Percentiles rank a stretch among this genome's conserved stretches.
Conservation (phyloP, 2,888 invertebrate genomes). For the Phasia obesa region DNA sequence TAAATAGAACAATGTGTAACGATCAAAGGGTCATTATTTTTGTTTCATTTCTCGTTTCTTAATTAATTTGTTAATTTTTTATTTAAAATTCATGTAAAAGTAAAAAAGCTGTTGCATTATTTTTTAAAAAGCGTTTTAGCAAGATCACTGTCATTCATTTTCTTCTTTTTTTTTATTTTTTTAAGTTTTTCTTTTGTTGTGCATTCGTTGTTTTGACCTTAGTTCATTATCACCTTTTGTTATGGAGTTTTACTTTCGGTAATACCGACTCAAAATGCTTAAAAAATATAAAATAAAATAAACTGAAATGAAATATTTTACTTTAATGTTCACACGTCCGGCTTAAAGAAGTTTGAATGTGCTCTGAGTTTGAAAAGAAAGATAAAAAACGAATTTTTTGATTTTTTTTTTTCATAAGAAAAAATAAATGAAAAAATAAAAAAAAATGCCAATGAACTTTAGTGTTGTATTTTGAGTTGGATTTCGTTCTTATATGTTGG, state of each 20-base stretch:
- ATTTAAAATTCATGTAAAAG: slow-evolving; percentile 9
- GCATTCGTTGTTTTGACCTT: slow-evolving; percentile 57
- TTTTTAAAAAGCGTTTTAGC: slow-evolving; percentile 9
- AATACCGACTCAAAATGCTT: slow-evolving; percentile 54
- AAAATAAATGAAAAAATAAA: background rate
- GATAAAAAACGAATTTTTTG: slow-evolving; percentile 50
- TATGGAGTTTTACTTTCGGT: slow-evolving; percentile 38
- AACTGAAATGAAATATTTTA: slow-evolving; percentile 7
- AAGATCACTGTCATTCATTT: slow-evolving; percentile 67
- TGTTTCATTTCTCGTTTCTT: background rate
- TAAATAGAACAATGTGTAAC: slow-evolving; percentile 34
- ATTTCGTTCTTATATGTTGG: background rate
- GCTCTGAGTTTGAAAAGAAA: slow-evolving; percentile 47
- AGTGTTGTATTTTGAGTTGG: background rate
- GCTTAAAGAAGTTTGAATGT: slow-evolving; percentile 63
- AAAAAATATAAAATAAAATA: slow-evolving; percentile 15
- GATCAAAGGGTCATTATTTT: slow-evolving; percentile 28
- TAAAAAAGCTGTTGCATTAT: slow-evolving; percentile 9
- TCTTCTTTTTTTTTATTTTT: background rate
- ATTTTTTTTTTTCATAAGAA: slow-evolving; percentile 9
- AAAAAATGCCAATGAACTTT: slow-evolving; percentile 65
- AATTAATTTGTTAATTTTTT: slow-evolving; percentile 39
- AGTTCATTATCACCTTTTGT: slow-evolving; percentile 69
- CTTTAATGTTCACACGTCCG: slow-evolving; percentile 63
- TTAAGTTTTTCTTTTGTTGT: background rate